Evolutionary conservation across 1,140 invertebrate genomes (phyloP).

Genomic region (Muscidifurax raptorellus): DNA sequence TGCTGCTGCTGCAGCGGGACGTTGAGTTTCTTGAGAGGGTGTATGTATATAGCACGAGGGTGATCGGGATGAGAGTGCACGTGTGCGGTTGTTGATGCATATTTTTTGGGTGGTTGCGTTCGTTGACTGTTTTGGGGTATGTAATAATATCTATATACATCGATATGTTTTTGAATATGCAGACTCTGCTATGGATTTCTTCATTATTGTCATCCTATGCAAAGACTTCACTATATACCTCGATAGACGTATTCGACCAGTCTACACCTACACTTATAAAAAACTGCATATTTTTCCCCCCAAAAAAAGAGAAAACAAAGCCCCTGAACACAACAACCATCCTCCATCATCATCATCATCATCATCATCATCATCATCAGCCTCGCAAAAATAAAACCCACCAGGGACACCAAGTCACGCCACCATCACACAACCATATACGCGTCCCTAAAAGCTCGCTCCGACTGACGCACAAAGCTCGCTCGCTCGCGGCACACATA

Average conservation of each 20-base stretch:
- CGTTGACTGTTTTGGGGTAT: too few relatives aligned
- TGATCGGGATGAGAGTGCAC: not conserved
- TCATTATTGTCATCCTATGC: too few relatives aligned
- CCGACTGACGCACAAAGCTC: not conserved
- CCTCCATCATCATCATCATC: not conserved
- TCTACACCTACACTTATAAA: too few relatives aligned
- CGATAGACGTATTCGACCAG: too few relatives aligned
- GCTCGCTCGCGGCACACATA: not conserved
- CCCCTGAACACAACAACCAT: not conserved
- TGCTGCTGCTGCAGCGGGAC: not conserved
- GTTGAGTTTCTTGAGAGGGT: not conserved
- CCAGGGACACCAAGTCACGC: too few relatives aligned
- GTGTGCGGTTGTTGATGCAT: not conserved
- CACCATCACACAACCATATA: too few relatives aligned
- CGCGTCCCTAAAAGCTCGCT: not conserved
- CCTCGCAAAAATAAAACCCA: too few relatives aligned
- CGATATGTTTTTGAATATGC: too few relatives aligned
- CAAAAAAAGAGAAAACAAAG: too few relatives aligned
- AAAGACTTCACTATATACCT: too few relatives aligned
- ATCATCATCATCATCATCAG: not conserved
- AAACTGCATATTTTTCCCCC: not conserved
- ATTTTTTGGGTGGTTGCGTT: not conserved
- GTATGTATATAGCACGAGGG: not conserved
- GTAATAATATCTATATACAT: too few relatives aligned
- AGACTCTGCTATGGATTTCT: too few relatives aligned